phyloP scores from a whole-genome alignment of 2,888 invertebrate species.

The Catocala sponsa region DNA sequence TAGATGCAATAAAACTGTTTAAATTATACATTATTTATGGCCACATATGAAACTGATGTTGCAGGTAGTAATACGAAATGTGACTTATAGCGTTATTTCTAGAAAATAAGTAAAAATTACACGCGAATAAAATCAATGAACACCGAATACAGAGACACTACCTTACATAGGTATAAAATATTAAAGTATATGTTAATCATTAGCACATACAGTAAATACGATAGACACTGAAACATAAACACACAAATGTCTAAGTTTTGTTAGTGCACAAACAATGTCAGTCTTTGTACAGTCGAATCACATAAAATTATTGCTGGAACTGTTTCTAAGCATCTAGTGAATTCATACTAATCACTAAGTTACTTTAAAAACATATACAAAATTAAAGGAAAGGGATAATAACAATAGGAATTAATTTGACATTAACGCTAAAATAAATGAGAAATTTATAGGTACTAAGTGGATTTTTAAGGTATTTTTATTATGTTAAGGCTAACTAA shows the following conservation, averaged over 20 bases:
- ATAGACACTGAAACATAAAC: conserved; percentile 55
- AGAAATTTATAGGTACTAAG: conserved; percentile 21
- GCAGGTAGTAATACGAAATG: conserved; percentile 34
- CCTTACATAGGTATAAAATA: conserved; percentile 36
- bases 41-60: conserved; percentile 46
- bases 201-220: conserved; percentile 23
- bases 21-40: conserved; percentile 28
- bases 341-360: conserved; percentile 25
- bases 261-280: conserved; percentile 78
- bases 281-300: conserved; percentile 84
- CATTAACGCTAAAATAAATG: conserved; percentile 4
- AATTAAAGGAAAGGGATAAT: conserved; percentile 2
- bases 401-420: conserved; percentile 4
- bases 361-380: conserved; percentile 1
- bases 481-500: conserved; percentile 42
- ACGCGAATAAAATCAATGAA: conserved; percentile 31
- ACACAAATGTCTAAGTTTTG: conserved; percentile 50
- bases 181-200: conserved; percentile 18
- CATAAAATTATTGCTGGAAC: conserved; percentile 82
- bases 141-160: conserved; percentile 38
- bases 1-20: conserved; percentile 14
- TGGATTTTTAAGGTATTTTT: conserved; percentile 22
- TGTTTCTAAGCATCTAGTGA: conserved; percentile 55
- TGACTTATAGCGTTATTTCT: conserved; percentile 26
- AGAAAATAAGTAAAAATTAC: conserved; percentile 16